Percentiles rank a stretch among this genome's conserved stretches.
These are phyloP conservation scores for Phyto melanocephala DNA, from an alignment of 2,888 invertebrate genomes.

Conservation along the genomic window DNA sequence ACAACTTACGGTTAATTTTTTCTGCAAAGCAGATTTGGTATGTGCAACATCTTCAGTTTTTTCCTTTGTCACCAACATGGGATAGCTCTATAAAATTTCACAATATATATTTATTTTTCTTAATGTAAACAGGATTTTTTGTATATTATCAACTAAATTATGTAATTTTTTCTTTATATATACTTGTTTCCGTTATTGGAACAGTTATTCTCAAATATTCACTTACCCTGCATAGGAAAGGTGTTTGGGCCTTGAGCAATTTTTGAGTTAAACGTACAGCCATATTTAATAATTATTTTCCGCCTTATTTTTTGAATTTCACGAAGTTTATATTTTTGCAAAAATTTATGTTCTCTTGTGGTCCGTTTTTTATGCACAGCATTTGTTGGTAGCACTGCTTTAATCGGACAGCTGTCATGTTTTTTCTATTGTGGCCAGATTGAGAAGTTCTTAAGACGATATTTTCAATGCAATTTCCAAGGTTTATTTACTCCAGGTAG, in stretches of 20 bases:
- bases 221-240: slow-evolving; percentile 75
- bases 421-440: no score
- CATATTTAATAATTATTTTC: slow-evolving; percentile 67
- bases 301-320: slow-evolving; percentile 1
- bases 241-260: slow-evolving; percentile 74
- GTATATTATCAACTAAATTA: slow-evolving; percentile 67
- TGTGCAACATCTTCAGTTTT: slow-evolving; percentile 79
- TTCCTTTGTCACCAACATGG: slow-evolving; percentile 77
- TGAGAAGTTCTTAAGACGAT: no score
- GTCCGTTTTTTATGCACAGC: slow-evolving; percentile 21
- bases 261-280: slow-evolving; percentile 76
- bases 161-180: slow-evolving; percentile 70
- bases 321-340: slow-evolving; percentile 36
- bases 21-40: slow-evolving; percentile 81
- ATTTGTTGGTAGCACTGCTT: slow-evolving; percentile 22
- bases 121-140: neutral
- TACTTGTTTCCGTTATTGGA: slow-evolving; percentile 9
- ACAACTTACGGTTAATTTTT: slow-evolving; percentile 79
- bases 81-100: slow-evolving; percentile 73
- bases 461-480: no score
- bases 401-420: no score
- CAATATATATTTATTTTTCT: neutral
- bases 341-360: slow-evolving; percentile 37
- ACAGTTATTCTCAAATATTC: neutral
- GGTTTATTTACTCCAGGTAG: no score